Evolutionary conservation across 1,140 invertebrate genomes (phyloP).

Genomic region (Hyposmocoma kahamanoa): DNA sequence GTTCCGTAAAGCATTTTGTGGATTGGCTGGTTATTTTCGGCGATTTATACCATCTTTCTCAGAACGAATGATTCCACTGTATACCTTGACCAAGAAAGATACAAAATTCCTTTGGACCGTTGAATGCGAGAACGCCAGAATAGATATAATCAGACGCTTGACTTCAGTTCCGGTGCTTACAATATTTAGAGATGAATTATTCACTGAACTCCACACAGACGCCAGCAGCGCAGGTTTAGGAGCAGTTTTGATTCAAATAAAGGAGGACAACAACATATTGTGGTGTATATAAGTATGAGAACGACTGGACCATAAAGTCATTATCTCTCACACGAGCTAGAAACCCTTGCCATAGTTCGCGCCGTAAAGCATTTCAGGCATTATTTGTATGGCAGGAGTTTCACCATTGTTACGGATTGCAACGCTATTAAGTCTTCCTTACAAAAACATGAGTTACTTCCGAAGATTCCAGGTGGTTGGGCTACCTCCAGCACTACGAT

Average conservation of each 20-base stretch:
- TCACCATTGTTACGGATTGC: conserved; percentile 14
- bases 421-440: conserved; percentile 17
- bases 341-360: neutral
- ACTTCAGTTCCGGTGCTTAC: conserved; percentile 25
- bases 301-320: neutral
- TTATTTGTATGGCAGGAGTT: neutral
- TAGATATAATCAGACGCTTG: neutral
- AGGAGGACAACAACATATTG: neutral
- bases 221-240: conserved; percentile 1
- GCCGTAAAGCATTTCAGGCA: conserved; percentile 3
- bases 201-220: conserved; percentile 14
- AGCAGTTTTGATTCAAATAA: neutral
- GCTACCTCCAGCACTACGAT: conserved; percentile 12
- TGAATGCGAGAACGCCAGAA: conserved; percentile 9
- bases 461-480: conserved; percentile 11
- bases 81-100: conserved; percentile 4
- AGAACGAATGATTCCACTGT: conserved; percentile 24
- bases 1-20: conserved; percentile 40
- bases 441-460: conserved; percentile 12
- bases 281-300: neutral
- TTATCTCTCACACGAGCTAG: neutral
- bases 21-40: conserved; percentile 46
- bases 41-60: conserved; percentile 56
- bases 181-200: conserved; percentile 34
- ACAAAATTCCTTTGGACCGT: conserved; percentile 2